Base-by-base conservation (phyloP, 2,888 invertebrate genomes). In the Rhogogaster chlorosoma region DNA sequence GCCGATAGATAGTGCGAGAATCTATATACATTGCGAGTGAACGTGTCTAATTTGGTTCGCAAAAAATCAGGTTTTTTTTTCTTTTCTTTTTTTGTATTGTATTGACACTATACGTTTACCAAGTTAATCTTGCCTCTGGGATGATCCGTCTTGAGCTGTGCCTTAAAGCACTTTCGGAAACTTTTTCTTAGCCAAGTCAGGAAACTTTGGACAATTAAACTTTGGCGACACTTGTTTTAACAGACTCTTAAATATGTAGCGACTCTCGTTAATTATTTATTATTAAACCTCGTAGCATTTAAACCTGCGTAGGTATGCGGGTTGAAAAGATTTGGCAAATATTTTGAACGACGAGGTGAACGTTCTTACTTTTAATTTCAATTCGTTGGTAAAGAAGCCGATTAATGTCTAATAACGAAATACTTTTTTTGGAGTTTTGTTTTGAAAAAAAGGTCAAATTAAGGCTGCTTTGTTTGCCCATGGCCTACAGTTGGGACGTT, bases 241-340 rank as follows among this genome's bases (percentile, higher is more conserved):
- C 22, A 75, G 42, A 45, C 75, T 22, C 26, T 45, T 22, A 75
- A 45, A 75, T 75, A 75, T 42, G 75, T 45, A 45, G 45, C 22
- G 45, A 70, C n/a, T 45, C 26, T 45, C 26, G 75, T 9, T 75
- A n/a, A 75, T 75, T 75, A 75, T 45, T 75, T 45, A 75, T 38
- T 26, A 75, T 45, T 45, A 45, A 42, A 42, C 12, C 29, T 75
- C 26, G 42, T 26, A 42, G 6, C 22, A 45, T 22, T 75, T 22
- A 45, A 75, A 75, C 6, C 1, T 70, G 32, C n/a, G n/a, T n/a
- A n/a, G n/a, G n/a, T 71, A 1, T 26, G 3, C 10, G 22, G 22
- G 26, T 26, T 61, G 22, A 61, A 22, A 61, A 0, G 9, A 12
- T 61, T 61, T 12, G 26, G 26, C 3, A 10, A 61, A 26, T 61